Evolutionary conservation across 2,113 vertebrate genomes (phyloP), one percentile per base, ranked within the genome.

Genomic region (Catharus bicknelli): DNA sequence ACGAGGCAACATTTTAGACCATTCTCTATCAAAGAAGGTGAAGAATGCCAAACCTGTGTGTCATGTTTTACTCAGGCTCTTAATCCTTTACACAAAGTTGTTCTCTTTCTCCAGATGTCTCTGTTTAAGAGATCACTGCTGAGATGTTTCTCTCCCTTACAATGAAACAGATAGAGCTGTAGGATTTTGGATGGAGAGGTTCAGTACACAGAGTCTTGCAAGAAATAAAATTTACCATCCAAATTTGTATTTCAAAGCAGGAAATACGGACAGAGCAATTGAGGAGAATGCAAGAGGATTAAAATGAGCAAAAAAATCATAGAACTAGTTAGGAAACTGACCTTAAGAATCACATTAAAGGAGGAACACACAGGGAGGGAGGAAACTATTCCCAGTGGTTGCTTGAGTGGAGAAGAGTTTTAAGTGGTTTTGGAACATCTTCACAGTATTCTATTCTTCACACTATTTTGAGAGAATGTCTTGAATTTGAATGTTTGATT

Each of bases 351-450:
- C 20, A 48, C 36, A 75, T 84, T 43, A 75, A 87, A 86, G n/a
- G 16, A 73, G 30, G 74, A 84, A 40, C 10, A 68, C 11, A 25
- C 23, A 45, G 42, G 16, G 61, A 53, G 42, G 8, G 73, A 74
- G 30, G 20, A 83, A 83, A 58, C 14, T 54, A 40, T 74, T 76
- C 17, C 68, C 57, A 54, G 34, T 43, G 36, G 9, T 26, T 79
- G 30, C 40, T 75, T 63, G 16, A 88, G 27, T 83, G 13, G 3
- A 58, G 25, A 27, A 64, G 48, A 57, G 14, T 84, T 94, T 85
- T 64, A 83, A 83, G 61, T 85, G 83, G 62, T 19, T 91, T 94
- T 91, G 88, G 58, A 95, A 80, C 6, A 61, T 68, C 62, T 61
- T 93, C 50, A 53, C 16, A 74, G 69, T 47, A 47, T 67, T 67